Conservation (phyloP, 2,113 vertebrate genomes). For the Pavo muticus region DNA sequence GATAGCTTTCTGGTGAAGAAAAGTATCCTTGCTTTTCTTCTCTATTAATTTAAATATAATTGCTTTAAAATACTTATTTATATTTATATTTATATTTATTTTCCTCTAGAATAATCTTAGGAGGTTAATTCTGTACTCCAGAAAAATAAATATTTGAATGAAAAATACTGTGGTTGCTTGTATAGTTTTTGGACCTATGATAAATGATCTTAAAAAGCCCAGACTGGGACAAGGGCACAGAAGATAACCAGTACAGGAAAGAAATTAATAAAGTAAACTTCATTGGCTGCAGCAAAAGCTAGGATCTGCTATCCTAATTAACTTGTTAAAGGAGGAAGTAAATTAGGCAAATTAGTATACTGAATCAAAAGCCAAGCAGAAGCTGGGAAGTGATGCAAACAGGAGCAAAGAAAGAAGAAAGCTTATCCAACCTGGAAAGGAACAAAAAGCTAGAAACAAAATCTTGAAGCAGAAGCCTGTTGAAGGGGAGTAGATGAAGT, state of each 20-base stretch:
- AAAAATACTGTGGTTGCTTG: not conserved
- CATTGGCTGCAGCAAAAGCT: not conserved
- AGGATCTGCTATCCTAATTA: not conserved
- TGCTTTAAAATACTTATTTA: not conserved
- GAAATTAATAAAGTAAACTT: not conserved
- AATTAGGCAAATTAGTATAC: not conserved
- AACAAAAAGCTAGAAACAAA: not conserved
- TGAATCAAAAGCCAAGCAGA: not conserved
- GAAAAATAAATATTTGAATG: not conserved
- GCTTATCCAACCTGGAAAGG: not conserved
- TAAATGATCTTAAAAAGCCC: not conserved
- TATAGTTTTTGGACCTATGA: not conserved
- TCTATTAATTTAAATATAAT: not conserved
- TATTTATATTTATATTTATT: not conserved
- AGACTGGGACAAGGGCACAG: not conserved
- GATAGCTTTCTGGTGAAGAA: not conserved
- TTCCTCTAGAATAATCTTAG: not conserved
- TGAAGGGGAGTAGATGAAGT: not conserved
- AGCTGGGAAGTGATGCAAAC: not conserved
- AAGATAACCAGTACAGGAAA: not conserved
- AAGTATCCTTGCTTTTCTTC: not conserved
- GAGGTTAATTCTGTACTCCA: not conserved
- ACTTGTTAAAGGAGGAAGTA: not conserved
- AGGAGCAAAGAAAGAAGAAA: not conserved
- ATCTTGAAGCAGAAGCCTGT: not conserved